These are phyloP conservation scores for Siphonodentalium dalli DNA, from an alignment of 2,888 invertebrate species.

Conservation along the genomic window DNA sequence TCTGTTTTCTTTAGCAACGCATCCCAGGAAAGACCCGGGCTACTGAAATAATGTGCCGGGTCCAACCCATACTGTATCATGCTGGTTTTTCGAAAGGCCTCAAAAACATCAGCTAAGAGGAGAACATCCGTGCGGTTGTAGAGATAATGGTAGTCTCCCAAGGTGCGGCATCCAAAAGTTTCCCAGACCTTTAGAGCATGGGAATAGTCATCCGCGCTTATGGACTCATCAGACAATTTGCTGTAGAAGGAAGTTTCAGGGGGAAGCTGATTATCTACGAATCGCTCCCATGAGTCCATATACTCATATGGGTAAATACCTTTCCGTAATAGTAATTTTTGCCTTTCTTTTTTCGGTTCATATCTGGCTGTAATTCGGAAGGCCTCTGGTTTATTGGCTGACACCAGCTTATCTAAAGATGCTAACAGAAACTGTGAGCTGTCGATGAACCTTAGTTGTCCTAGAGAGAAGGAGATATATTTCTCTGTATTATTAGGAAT, in stretches of 20 bases:
- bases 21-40: constrained; percentile 43
- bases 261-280: constrained; percentile 33
- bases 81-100: constrained; percentile 23
- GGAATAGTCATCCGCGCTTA: constrained; percentile 32
- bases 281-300: constrained; percentile 40
- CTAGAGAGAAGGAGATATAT: constrained; percentile 31
- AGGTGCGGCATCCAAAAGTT: constrained; percentile 14
- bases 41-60: constrained; percentile 44
- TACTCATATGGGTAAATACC: constrained; percentile 50
- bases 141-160: constrained; percentile 38
- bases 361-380: constrained; percentile 7
- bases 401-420: not conserved
- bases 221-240: constrained; percentile 18
- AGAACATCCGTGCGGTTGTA: constrained; percentile 43
- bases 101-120: constrained; percentile 52
- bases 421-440: constrained; percentile 12
- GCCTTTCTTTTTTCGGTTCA: not conserved
- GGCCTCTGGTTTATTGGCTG: not conserved
- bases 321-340: constrained; percentile 29
- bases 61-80: constrained; percentile 40
- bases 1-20: constrained; percentile 42
- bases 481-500: constrained; percentile 31
- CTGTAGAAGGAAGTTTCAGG: constrained; percentile 22
- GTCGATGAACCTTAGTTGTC: constrained; percentile 32
- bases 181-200: constrained; percentile 24